These are phyloP conservation scores for Auanema freiburgensis DNA, from an alignment of 2,888 invertebrate species.

Conservation along the genomic window DNA sequence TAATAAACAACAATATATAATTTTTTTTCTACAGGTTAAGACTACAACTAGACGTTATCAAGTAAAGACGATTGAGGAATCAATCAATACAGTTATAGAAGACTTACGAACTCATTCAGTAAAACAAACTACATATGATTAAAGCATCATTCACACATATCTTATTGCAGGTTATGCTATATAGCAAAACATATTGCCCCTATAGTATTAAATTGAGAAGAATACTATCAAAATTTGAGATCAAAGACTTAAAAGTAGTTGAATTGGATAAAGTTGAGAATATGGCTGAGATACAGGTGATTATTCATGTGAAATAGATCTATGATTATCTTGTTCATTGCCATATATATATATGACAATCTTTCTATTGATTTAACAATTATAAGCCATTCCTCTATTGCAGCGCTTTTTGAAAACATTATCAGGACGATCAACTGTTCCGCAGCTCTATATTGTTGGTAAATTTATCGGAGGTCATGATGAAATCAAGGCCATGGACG, in stretches of 20 bases:
- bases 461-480: slow-evolving; percentile 49
- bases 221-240: slow-evolving; percentile 42
- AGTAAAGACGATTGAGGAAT: no score
- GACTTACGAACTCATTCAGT: no score
- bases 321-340: background rate
- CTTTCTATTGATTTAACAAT: background rate
- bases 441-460: slow-evolving; percentile 49
- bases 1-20: no score
- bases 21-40: no score
- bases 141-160: background rate
- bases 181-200: slow-evolving; percentile 56
- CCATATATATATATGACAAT: background rate
- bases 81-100: no score
- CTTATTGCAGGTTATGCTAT: slow-evolving; percentile 48
- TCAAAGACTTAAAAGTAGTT: slow-evolving; percentile 48
- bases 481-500: slow-evolving; percentile 37
- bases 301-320: background rate
- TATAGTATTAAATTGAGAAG: slow-evolving; percentile 46
- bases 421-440: slow-evolving; percentile 47
- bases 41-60: no score
- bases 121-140: no score
- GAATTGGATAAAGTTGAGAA: slow-evolving; percentile 46
- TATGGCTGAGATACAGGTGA: slow-evolving; percentile 48
- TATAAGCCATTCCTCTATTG: slow-evolving; percentile 7
- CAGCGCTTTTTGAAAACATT: slow-evolving; percentile 42